A percentile compares a stretch with the other conserved stretches of the same genome.
phyloP scores from a whole-genome alignment of 2,888 invertebrate species.

The Lathronympha strigana region DNA sequence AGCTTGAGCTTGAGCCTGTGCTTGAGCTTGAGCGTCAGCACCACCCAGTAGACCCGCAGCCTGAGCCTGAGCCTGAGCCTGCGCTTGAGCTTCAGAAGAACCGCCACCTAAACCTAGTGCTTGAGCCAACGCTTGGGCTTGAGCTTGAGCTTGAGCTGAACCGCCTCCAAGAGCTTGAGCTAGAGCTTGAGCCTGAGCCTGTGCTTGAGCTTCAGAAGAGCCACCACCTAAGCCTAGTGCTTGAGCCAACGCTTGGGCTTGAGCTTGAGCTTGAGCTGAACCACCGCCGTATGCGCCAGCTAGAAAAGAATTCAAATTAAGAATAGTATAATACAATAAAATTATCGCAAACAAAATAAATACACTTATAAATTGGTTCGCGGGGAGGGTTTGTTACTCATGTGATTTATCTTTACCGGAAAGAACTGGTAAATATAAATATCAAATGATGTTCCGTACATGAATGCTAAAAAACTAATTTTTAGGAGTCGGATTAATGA shows the following conservation, averaged over 20 bases:
- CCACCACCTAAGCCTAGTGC: slow-evolving; percentile 6
- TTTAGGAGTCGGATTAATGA: too few species aligned
- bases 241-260: slow-evolving; percentile 18
- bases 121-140: not conserved
- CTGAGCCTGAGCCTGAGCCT: slow-evolving; percentile 4
- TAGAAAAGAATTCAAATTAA: not conserved
- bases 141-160: slow-evolving; percentile 3
- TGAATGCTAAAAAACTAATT: too few species aligned
- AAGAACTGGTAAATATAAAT: too few species aligned
- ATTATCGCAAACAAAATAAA: not conserved
- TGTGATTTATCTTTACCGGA: too few species aligned
- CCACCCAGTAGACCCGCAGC: not conserved
- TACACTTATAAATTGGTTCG: too few species aligned
- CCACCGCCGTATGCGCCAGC: not conserved
- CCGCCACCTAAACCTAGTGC: slow-evolving; percentile 1
- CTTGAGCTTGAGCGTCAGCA: slow-evolving; percentile 38
- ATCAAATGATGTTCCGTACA: too few species aligned
- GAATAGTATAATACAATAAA: not conserved
- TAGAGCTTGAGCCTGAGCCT: slow-evolving; percentile 42
- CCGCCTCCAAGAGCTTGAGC: not conserved
- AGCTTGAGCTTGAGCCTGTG: slow-evolving; percentile 15
- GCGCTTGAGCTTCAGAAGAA: not conserved
- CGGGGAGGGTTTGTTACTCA: too few species aligned
- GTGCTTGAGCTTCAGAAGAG: slow-evolving; percentile 41
- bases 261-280: slow-evolving; percentile 11